Evolutionary conservation across 2,888 invertebrate genomes (phyloP), one percentile per base, ranked within the genome.

Genomic region (Ornithoptera alexandrae): DNA sequence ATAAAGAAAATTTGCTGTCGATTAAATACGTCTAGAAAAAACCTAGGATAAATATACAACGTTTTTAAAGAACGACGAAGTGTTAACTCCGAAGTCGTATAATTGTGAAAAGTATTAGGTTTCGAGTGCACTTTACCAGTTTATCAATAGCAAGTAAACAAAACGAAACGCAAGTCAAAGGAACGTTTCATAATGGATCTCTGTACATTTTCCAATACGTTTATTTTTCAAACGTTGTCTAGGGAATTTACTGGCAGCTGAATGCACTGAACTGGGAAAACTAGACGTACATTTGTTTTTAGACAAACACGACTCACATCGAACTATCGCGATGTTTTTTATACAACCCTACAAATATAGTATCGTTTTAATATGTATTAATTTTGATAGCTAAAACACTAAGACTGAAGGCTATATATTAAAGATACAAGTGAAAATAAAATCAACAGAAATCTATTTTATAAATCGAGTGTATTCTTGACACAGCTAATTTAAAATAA

Each of bases 221-320:
- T 62, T 67, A 67, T 67, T 67, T 67, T 67, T 67, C 67, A 42
- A 67, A 30, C 67, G 62, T 57, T 57, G 57, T 67, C 67, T 58
- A 20, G 62, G 62, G 62, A 67, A 67, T 67, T 67, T 62, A 67
- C 62, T 62, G 67, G 62, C 67, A 67, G 67, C 62, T 62, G 67
- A 62, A 62, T 67, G 67, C 67, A 57, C 39, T 39, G 67, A 67
- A 24, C 56, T 57, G 62, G 62, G 62, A 67, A 57, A 62, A 67
- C 62, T 67, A 60, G 60, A 60, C 60, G 10, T 60, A 60, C 36
- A 36, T 60, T 59, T 24, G 60, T 60, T 60, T 60, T 60, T 60
- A 18, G 24, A 60, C 60, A 60, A 60, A 60, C 24, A 22, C 59
- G 17, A 4, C 59, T 60, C 8, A 7, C 30, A n/a, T 36, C 60